Conservation (phyloP, 1,140 invertebrate species). For the Atopsyche davidsoni region DNA sequence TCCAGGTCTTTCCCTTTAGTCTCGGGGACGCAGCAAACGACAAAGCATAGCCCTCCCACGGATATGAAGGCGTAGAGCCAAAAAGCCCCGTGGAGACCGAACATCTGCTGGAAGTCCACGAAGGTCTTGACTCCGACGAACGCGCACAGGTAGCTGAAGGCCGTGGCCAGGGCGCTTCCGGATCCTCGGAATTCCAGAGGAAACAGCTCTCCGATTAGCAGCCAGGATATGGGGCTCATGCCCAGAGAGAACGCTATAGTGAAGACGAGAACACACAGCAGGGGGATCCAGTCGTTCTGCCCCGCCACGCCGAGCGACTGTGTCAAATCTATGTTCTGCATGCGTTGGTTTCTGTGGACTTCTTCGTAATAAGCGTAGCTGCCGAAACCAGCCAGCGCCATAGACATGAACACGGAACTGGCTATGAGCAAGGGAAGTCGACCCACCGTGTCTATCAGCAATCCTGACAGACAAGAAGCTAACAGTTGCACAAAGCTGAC, state of each 20-base stretch:
- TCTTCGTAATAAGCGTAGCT: constrained; percentile 74
- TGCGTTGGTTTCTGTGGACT: constrained; percentile 48
- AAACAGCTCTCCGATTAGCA: constrained; percentile 87
- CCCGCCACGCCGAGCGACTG: constrained; percentile 38
- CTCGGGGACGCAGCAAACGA: constrained; percentile 84
- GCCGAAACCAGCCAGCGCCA: constrained; percentile 73
- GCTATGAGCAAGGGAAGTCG: constrained; percentile 71
- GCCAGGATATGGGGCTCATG: constrained; percentile 87
- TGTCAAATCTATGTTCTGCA: constrained; percentile 45
- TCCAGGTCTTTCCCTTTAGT: constrained; percentile 85
- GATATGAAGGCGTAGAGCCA: constrained; percentile 86
- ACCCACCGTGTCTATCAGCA: constrained; percentile 78
- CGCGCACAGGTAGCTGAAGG: constrained; percentile 82
- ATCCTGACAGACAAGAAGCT: constrained; percentile 70
- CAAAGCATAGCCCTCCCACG: constrained; percentile 76
- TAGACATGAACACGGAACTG: constrained; percentile 76
- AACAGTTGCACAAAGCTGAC: constrained; percentile 75
- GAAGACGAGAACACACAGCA: constrained; percentile 76
- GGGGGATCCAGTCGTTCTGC: constrained; percentile 73
- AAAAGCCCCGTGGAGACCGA: constrained; percentile 80
- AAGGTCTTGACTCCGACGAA: constrained; percentile 91
- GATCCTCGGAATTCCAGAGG: constrained; percentile 78
- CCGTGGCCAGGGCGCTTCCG: constrained; percentile 77
- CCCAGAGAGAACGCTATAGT: constrained; percentile 82
- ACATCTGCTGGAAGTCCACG: constrained; percentile 69